phyloP scores from a whole-genome alignment of 1,140 invertebrate species.

The Mamestra configurata region DNA sequence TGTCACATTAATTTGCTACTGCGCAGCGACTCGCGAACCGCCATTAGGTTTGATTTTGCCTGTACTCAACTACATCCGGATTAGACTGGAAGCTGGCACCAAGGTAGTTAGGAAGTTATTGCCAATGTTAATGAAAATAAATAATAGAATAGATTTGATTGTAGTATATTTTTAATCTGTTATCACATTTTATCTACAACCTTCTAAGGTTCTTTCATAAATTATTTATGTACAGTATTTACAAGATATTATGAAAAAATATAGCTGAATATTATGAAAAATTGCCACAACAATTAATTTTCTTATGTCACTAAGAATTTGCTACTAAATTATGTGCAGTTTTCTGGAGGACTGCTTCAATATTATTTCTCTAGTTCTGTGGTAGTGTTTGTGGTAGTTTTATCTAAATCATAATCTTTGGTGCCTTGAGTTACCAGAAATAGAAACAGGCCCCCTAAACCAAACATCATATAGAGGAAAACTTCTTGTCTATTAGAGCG shows the following conservation, averaged over 20 bases:
- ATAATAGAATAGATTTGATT: neutral
- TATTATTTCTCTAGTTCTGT: neutral
- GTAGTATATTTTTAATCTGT: slow-evolving; percentile 38
- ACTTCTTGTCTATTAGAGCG: slow-evolving; percentile 64
- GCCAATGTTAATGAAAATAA: no score
- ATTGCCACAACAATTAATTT: slow-evolving; percentile 10
- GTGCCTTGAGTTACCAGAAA: slow-evolving; percentile 64
- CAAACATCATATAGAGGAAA: slow-evolving; percentile 64
- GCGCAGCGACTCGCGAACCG: no score
- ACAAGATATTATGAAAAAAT: slow-evolving; percentile 48
- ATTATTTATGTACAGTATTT: slow-evolving; percentile 59
- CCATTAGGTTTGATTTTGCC: no score
- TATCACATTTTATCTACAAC: slow-evolving; percentile 53
- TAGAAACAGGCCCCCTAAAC: slow-evolving; percentile 62
- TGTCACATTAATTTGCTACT: no score
- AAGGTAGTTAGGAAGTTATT: no score
- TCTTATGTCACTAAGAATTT: neutral
- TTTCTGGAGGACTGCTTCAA: neutral
- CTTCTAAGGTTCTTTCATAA: slow-evolving; percentile 28
- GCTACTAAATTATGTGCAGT: neutral
- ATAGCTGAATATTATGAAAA: slow-evolving; percentile 13
- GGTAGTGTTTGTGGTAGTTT: slow-evolving; percentile 10
- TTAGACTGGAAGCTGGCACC: no score
- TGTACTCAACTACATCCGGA: no score
- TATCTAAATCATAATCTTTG: slow-evolving; percentile 70